These are phyloP conservation scores for Paralichthys olivaceus DNA, from an alignment of 2,113 vertebrate species.

Conservation along the genomic window DNA sequence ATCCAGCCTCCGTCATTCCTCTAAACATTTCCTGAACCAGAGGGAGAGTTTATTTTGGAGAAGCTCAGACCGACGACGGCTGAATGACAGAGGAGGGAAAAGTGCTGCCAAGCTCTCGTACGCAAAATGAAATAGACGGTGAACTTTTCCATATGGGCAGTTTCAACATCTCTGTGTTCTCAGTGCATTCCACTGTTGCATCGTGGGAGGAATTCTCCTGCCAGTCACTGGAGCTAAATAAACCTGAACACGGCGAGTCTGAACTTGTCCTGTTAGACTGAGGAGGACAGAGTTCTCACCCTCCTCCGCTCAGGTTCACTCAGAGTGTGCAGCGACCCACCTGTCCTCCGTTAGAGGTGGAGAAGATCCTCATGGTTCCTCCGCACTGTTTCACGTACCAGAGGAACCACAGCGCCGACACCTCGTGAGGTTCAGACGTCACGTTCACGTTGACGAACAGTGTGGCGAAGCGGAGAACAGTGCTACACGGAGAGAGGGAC, in stretches of 20 bases:
- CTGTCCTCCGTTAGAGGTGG: conserved; percentile 95
- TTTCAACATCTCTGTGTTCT: neutral
- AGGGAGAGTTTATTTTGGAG: no score
- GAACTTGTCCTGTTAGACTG: no score
- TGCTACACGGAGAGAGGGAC: conserved; percentile 52
- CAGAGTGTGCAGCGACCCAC: conserved; percentile 64
- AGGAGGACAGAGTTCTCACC: no score
- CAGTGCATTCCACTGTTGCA: neutral
- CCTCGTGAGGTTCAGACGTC: conserved; percentile 93
- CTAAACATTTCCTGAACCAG: no score
- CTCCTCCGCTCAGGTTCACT: no score
- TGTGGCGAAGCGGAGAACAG: conserved; percentile 86
- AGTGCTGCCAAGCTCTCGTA: neutral
- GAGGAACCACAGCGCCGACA: conserved; percentile 97
- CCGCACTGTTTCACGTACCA: conserved; percentile 98
- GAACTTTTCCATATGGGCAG: neutral
- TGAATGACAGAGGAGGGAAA: no score
- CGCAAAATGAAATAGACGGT: neutral
- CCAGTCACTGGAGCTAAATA: no score
- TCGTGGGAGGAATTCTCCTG: neutral
- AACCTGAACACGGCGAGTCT: no score
- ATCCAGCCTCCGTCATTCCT: no score
- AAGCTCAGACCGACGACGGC: no score
- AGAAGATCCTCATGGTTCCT: conserved; percentile 92
- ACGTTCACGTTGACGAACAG: conserved; percentile 96